Evolutionary conservation across 2,797 vertebrate species (phyloP), one percentile per base, ranked within the genome.

Genomic region (Mormyrus proboscirostris): DNA sequence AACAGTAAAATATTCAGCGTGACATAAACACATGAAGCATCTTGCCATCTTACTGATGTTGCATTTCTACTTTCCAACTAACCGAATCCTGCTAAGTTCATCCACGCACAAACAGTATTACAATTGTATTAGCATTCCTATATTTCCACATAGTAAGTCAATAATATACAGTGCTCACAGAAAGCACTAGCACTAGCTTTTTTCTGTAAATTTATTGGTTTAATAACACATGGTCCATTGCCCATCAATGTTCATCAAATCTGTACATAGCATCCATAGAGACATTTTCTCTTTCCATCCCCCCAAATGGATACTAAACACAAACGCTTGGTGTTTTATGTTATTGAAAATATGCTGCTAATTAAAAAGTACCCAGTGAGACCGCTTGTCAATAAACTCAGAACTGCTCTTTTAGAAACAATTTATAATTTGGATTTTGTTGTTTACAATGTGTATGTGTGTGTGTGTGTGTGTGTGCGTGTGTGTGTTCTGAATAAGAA

Each of bases 401-500:
- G 62, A 62, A 25, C 59, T 62, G 59, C 8, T 8, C 5, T 62
- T 25, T 62, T 3, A 62, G 22, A 25, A 62, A 33, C 29, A 33
- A 33, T 33, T 22, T 62, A 25, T 25, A 25, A 62, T 62, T 25
- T 25, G 59, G 19, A 22, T 59, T 29, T 65, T 22, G 3, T 29
- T 29, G 22, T 12, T 65, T 65, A 65, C 14, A 33, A 69, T 69
- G n/a, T 65, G 8, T 0, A 1, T 49, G 47, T 47, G 47, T 47
- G 6, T 47, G 47, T 5, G 44, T 6, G 5, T 47, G 44, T 1
- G 47, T 49, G 47, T 49, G 47, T 49, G 47, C 8, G 7, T 44
- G 2, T 22, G 29, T 33, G 4, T 73, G 29, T 73, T 44, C 89
- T 90, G 89, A 90, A 90, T 76, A 57, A 33, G 7, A 83, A 84